phyloP scores from a whole-genome alignment of 2,113 vertebrate genomes.

The Casuarius casuarius region DNA sequence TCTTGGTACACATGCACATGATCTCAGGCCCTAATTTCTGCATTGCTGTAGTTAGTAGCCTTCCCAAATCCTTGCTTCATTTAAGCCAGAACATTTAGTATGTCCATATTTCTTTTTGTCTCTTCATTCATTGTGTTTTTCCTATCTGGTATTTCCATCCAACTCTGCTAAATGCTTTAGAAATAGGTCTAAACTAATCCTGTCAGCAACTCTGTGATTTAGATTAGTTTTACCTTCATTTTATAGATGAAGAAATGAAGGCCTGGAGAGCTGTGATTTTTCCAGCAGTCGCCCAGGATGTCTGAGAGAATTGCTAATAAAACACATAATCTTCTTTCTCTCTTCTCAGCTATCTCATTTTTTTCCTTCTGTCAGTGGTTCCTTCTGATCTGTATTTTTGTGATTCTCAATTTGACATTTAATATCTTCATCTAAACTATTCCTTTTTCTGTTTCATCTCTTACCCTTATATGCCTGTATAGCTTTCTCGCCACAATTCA shows the following conservation, averaged over 20 bases:
- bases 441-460: neutral
- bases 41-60: slow-evolving; percentile 2
- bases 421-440: neutral
- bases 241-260: neutral
- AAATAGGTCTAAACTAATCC: neutral
- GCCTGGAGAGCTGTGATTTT: neutral
- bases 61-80: neutral
- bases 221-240: neutral
- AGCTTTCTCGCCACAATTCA: neutral
- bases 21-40: slow-evolving; percentile 7
- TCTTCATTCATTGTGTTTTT: neutral
- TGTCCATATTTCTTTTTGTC: neutral
- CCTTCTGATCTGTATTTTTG: neutral
- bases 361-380: neutral
- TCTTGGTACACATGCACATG: neutral
- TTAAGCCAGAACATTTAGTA: neutral
- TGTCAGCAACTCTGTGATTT: neutral
- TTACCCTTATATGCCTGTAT: neutral
- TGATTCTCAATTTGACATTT: slow-evolving; percentile 1
- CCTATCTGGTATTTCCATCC: neutral
- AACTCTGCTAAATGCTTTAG: neutral
- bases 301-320: neutral
- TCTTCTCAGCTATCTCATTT: neutral
- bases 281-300: neutral
- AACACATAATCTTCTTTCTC: neutral